Evolutionary conservation across 2,797 vertebrate genomes (phyloP).

Genomic region (Falco concolor): DNA sequence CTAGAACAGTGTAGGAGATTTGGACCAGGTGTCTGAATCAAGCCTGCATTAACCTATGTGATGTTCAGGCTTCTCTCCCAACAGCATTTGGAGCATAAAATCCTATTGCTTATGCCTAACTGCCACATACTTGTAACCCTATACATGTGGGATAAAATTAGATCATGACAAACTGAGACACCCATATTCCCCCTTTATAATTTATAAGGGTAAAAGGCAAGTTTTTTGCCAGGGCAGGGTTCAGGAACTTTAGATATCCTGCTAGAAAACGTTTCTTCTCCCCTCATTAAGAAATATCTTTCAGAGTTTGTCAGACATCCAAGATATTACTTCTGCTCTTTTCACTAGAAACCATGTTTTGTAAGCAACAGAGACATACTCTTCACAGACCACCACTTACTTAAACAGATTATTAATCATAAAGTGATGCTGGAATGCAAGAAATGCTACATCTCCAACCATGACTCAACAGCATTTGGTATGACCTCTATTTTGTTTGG

Average conservation of each 20-base stretch:
- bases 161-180: not conserved
- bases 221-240: not conserved
- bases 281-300: not conserved
- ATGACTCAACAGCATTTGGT: not conserved
- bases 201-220: not conserved
- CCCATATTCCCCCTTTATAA: not conserved
- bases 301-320: constrained; percentile 37
- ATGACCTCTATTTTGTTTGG: constrained; percentile 4
- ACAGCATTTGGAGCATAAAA: constrained; percentile 70
- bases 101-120: constrained; percentile 65
- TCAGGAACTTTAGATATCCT: constrained; percentile 19
- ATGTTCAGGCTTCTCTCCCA: constrained; percentile 54
- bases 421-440: not conserved
- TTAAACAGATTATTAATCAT: constrained; percentile 25
- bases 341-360: not conserved
- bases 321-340: not conserved
- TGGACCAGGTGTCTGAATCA: constrained; percentile 45
- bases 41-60: constrained; percentile 40
- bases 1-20: not conserved
- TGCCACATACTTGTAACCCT: constrained; percentile 55
- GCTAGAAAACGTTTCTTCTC: not conserved
- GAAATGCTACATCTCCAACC: not conserved
- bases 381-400: not conserved
- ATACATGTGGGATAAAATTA: constrained; percentile 49
- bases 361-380: not conserved